phyloP scores from a whole-genome alignment of 2,797 vertebrate species.

The Malurus leucopterus region DNA sequence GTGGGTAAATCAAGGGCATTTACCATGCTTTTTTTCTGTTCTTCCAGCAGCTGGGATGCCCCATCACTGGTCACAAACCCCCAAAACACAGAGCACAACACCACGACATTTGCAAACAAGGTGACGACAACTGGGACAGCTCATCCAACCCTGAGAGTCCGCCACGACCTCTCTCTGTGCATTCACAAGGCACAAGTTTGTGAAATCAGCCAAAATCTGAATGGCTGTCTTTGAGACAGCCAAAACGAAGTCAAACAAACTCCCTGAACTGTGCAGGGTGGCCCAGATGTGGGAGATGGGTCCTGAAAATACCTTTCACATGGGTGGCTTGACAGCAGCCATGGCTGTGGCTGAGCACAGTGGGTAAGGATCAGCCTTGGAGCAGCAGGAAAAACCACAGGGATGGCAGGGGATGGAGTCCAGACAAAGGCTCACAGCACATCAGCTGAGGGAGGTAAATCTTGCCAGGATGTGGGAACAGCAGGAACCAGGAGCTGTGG shows the following conservation, averaged over 20 bases:
- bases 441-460: rapidly evolving
- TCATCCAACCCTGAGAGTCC: background rate
- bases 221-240: background rate
- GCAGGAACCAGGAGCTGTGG: rapidly evolving
- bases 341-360: rapidly evolving
- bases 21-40: background rate
- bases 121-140: background rate
- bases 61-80: rapidly evolving
- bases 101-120: background rate
- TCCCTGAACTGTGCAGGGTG: background rate
- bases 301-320: rapidly evolving
- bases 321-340: background rate
- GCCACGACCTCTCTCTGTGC: too few relatives aligned
- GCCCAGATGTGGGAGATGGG: rapidly evolving
- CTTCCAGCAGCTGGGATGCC: background rate
- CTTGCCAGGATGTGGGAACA: background rate
- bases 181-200: rapidly evolving
- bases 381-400: background rate
- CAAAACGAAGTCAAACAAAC: background rate
- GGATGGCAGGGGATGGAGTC: rapidly evolving
- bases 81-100: background rate
- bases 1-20: background rate
- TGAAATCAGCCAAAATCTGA: background rate
- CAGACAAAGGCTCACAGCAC: background rate
- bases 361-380: rapidly evolving